A percentile compares a stretch with the other conserved stretches of the same genome.
phyloP scores from a whole-genome alignment of 92 coral and sea anemone species.

The Umimayanthus chanpuru region DNA sequence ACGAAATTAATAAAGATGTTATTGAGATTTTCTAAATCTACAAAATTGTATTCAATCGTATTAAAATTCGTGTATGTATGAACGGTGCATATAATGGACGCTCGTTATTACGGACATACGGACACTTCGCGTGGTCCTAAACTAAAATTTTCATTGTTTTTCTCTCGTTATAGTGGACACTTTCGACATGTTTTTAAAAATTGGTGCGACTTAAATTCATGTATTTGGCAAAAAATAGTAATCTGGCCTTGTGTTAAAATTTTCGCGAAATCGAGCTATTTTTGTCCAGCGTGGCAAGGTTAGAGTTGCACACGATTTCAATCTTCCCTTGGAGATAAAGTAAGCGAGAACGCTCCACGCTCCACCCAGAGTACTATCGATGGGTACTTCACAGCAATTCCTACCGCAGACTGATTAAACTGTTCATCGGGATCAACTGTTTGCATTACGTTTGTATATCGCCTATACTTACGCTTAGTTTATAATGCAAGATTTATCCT shows the following conservation, averaged over 20 bases:
- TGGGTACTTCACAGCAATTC: constrained; percentile 42
- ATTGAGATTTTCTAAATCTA: no score
- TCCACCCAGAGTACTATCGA: constrained; percentile 46
- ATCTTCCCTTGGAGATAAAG: constrained; percentile 50
- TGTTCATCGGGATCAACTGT: constrained; percentile 26
- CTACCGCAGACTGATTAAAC: constrained; percentile 29
- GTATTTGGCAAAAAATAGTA: constrained; percentile 1
- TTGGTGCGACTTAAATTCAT: neutral
- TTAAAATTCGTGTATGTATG: constrained; percentile 54
- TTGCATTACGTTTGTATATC: constrained; percentile 21
- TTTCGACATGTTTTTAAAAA: neutral
- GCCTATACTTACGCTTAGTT: constrained; percentile 15
- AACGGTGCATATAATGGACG: constrained; percentile 9
- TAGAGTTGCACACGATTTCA: constrained; percentile 43
- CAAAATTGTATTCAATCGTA: no score
- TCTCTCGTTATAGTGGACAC: constrained; percentile 43
- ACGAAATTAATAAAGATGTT: no score
- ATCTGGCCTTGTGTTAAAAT: neutral
- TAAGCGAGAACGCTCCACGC: constrained; percentile 42
- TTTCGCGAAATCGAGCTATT: constrained; percentile 32
- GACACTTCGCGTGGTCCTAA: no score
- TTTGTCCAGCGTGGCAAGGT: constrained; percentile 43
- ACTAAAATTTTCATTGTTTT: constrained; percentile 34
- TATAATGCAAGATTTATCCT: constrained; percentile 13
- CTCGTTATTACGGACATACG: neutral